Base-by-base conservation (phyloP, 2,113 vertebrate genomes). In the Macroglossus sobrinus region DNA sequence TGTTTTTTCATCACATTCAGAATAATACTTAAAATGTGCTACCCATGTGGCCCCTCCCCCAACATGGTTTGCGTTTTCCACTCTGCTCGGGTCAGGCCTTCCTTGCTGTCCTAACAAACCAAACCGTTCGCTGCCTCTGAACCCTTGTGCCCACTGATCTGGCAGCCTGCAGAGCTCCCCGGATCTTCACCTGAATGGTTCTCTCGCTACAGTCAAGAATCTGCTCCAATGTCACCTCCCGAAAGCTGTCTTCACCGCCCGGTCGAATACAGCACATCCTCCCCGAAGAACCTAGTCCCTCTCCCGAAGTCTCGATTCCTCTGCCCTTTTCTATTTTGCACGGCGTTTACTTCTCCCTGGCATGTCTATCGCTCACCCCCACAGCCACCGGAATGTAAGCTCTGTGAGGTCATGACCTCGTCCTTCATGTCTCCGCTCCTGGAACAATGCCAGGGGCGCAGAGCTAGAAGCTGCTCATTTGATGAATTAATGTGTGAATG, bases 201-300 rank as follows among this genome's bases (percentile, higher is more conserved):
- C 69, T 53, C 74, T 53, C 45, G 30, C 7, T 24, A 43, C 22
- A 38, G 24, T 35, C 26, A 84, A 53, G 33, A 43, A 53, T 40
- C 74, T 89, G 43, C 43, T 81, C 22, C 35, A n/a, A 33, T 4
- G 19, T 38, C 47, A 59, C 71, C 80, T 68, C 12, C 24, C 47
- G 47, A 18, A 0, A 57, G n/a, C 19, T 57, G 45, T 61, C 55
- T 69, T 92, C 28, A 45, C 28, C 12, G 53, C 4, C 63, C 16
- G 18, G 5, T 35, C 35, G 63, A 63, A 63, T 10, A 11, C 6
- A 59, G 30, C n/a, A 84, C 57, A 4, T 16, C 21, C 21, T 13
- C 33, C 0, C 22, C 0, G 2, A 71, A n/a, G 12, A 3, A 4
- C 30, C 14, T 63, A 18, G 2, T 38, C 43, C 50, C 28, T 5